Evolutionary conservation across 2,113 vertebrate species (phyloP), one percentile per base, ranked within the genome.

Genomic region (Amblyornis subalaris): DNA sequence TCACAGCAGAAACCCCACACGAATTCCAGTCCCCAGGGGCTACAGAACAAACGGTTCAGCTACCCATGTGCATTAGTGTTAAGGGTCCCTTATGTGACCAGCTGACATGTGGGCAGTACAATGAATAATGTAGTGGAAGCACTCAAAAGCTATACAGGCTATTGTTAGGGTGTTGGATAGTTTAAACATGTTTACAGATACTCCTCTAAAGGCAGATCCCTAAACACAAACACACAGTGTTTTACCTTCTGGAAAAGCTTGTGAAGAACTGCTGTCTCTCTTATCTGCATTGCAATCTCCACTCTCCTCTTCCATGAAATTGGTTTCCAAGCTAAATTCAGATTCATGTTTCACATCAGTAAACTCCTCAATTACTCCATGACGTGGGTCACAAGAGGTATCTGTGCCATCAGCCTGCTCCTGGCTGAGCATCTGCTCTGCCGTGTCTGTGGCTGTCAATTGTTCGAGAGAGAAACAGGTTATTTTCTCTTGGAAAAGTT

Each of bases 241-340:
- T 71, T 95, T 94, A 98, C 98, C 98, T 97, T 96, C 92, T 54
- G 96, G 90, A 36, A 51, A 14, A 57, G 84, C 67, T 70, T 20
- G 65, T 36, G 93, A 67, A 72, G 81, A 85, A 54, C 3, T 42
- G 38, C 61, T 21, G 15, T 91, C 92, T 77, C 58, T 92, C 55
- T 45, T 48, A 73, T 87, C 91, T 33, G 67, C 78, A 54, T 4
- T 85, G 22, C 65, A 62, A 73, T 92, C 96, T 87, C 70, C 83
- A 75, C 61, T 88, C 64, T 97, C 97, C 61, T 98, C 97, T n/a
- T 97, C 98, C 2, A 97, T 97, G 93, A 99, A 98, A 97, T 99
- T 99, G 51, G 95, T 98, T 97, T 99, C 99, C 95, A 99, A 95
- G 96, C 99, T 99, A 97, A 99, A 99, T 65, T 98, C 98, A 42